Percentiles rank a stretch among this genome's conserved stretches.
Conservation (phyloP, 2,113 vertebrate genomes). For the Pelusios castaneus region DNA sequence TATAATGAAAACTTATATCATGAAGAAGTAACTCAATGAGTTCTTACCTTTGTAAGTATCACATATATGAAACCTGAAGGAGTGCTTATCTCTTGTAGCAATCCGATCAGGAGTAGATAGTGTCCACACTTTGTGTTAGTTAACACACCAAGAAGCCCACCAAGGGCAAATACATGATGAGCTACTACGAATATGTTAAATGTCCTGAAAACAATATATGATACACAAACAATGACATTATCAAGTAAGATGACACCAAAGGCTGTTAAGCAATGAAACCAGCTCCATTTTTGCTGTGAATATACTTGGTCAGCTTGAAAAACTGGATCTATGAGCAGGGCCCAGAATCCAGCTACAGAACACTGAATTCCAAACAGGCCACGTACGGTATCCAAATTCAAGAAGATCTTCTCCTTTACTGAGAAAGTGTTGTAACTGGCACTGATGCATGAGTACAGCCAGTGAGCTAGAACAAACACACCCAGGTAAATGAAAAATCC, state of each 20-base stretch:
- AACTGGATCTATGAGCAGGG: conserved; percentile 85
- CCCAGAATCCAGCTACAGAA: conserved; percentile 83
- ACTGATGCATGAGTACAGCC: conserved; percentile 78
- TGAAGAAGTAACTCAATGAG: not conserved
- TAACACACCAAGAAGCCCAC: conserved; percentile 81
- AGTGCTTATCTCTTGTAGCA: conserved; percentile 95
- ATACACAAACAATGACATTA: conserved; percentile 88
- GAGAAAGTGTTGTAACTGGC: conserved; percentile 81
- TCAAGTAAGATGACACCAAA: conserved; percentile 94
- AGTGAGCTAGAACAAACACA: conserved; percentile 85
- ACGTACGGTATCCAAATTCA: conserved; percentile 90
- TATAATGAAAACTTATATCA: not conserved
- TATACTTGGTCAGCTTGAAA: conserved; percentile 81
- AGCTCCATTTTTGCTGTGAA: conserved; percentile 92
- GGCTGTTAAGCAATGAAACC: conserved; percentile 89
- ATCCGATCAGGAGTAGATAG: conserved; percentile 88
- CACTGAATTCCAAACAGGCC: conserved; percentile 90
- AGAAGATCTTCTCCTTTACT: conserved; percentile 92
- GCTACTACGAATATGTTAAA: conserved; percentile 86
- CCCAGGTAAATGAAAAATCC: conserved; percentile 88
- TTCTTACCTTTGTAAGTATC: conserved; percentile 94
- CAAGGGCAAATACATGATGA: conserved; percentile 93
- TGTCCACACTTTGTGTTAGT: conserved; percentile 86
- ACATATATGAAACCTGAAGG: conserved; percentile 94
- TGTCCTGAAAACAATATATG: conserved; percentile 81